Evolutionary conservation across 2,888 invertebrate species (phyloP).

Genomic region (Temnothorax ravouxi): DNA sequence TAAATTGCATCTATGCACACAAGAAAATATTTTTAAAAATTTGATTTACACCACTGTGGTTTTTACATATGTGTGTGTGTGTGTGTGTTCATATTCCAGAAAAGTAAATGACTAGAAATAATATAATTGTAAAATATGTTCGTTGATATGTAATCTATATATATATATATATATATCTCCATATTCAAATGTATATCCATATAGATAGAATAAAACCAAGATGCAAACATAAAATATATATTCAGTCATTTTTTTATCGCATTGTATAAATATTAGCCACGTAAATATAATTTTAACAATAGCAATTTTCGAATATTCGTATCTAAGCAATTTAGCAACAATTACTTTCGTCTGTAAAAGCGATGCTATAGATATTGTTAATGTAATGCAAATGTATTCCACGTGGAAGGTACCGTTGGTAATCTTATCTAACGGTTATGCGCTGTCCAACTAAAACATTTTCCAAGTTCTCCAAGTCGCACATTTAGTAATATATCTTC

Average conservation of each 20-base stretch:
- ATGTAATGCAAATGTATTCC: slow-evolving; percentile 64
- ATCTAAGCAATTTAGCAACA: not conserved
- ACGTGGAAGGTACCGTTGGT: slow-evolving; percentile 33
- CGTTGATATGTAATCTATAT: no score
- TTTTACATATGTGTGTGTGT: no score
- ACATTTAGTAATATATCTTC: slow-evolving; percentile 38
- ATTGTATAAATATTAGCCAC: not conserved
- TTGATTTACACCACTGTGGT: no score
- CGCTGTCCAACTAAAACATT: slow-evolving; percentile 16
- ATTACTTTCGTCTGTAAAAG: not conserved
- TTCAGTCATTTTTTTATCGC: not conserved
- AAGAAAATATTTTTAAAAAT: no score
- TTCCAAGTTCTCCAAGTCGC: not conserved
- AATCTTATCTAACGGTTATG: slow-evolving; percentile 60
- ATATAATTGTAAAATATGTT: no score
- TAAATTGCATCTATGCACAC: no score
- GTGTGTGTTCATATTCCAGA: no score
- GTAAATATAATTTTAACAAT: not conserved
- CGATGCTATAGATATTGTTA: slow-evolving; percentile 56
- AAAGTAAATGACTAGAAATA: no score
- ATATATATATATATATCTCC: no score
- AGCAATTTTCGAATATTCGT: not conserved
- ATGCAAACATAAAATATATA: not conserved
- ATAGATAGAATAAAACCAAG: not conserved
- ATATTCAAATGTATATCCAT: not conserved